Base-by-base conservation (phyloP, 2,113 vertebrate genomes). In the Callipepla squamata region DNA sequence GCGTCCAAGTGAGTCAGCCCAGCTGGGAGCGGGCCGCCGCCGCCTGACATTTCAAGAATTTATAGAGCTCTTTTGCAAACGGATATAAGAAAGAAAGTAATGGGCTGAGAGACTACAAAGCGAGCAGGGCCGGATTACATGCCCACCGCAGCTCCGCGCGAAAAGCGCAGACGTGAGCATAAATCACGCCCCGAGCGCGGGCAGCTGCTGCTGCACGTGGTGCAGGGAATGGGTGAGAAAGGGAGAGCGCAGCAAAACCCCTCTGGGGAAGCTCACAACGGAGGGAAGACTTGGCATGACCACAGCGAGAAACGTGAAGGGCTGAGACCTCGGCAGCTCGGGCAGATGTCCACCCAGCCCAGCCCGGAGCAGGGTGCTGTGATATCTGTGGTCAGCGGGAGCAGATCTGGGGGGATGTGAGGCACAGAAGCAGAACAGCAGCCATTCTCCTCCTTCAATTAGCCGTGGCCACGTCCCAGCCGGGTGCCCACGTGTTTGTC, bases 31-130 rank as follows among this genome's bases (percentile, higher is more conserved):
- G 89, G 89, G 87, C 91, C 2, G 17, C 59, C 89, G 92, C 80
- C 94, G 82, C 89, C 92, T 92, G 94, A 92, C 94, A 93, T 87
- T 87, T 81, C 70, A 83, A 90, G 92, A 92, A 95, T 95, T 95
- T 83, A 94, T 92, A 82, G 92, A 87, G 62, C 45, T 76, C 85
- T 94, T 94, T 94, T 96, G 95, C 95, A 93, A 93, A 92, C 62
- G 86, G 95, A 93, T 95, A 62, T 90, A 93, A 94, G 91, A 93
- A 84, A 96, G 92, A 92, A 95, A 84, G 80, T 44, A 94, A 92
- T 90, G 89, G 80, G 83, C 90, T 92, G 95, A 83, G 91, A 93
- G 95, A 81, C 65, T 90, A 13, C 85, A 70, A 72, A 85, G 80
- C 66, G 61, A 88, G 69, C 44, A 59, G 66, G 93, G 80, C 66